These are phyloP conservation scores for Myopa testacea DNA, from an alignment of 2,888 invertebrate species.

Conservation along the genomic window DNA sequence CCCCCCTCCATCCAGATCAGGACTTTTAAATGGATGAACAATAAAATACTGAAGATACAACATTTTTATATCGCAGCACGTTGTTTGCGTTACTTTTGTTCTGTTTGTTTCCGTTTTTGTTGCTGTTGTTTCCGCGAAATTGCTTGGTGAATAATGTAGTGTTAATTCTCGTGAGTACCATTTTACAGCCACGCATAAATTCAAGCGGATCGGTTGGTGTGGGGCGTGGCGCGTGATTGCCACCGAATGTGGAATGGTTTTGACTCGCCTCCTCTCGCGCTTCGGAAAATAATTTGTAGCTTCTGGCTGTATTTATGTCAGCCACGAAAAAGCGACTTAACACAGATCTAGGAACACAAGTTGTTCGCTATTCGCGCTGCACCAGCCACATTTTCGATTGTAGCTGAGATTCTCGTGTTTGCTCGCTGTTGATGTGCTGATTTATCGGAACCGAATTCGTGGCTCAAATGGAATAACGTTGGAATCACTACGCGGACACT, in stretches of 20 bases:
- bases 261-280: background rate
- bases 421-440: no score
- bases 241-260: background rate
- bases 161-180: slow-evolving; percentile 64
- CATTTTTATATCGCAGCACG: background rate
- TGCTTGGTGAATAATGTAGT: slow-evolving; percentile 64
- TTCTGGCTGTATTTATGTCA: no score
- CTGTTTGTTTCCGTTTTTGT: background rate
- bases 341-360: no score
- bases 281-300: no score
- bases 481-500: no score
- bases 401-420: no score
- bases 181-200: background rate
- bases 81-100: background rate
- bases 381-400: no score
- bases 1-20: background rate
- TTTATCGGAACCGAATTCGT: no score
- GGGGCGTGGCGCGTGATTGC: background rate
- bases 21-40: slow-evolving; percentile 33
- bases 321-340: no score
- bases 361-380: no score
- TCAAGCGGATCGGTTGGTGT: background rate
- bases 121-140: slow-evolving; percentile 48
- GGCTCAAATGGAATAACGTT: no score
- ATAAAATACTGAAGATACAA: slow-evolving; percentile 32